A percentile compares a stretch with the other conserved stretches of the same genome.
phyloP scores from a whole-genome alignment of 2,113 vertebrate species.

The Rousettus leschenaultii region DNA sequence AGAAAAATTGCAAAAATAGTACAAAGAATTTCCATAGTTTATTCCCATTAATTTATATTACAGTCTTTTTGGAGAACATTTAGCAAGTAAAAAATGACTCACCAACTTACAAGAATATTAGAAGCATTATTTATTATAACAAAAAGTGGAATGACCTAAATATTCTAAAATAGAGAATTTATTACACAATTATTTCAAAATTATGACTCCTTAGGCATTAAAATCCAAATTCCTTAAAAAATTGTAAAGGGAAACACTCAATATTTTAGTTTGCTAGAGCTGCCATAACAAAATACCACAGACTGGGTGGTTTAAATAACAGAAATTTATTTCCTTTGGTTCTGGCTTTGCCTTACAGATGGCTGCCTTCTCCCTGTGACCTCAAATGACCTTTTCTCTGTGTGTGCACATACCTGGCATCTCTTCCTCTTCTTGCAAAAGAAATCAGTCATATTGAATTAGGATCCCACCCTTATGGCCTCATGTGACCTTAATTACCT shows the following conservation, averaged over 20 bases:
- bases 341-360: neutral
- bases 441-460: neutral
- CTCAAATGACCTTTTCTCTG: neutral
- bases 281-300: neutral
- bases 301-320: neutral
- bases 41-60: neutral
- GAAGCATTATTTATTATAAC: neutral
- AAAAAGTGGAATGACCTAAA: constrained; percentile 38
- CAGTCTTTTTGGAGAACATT: neutral
- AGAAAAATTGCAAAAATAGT: neutral
- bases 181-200: constrained; percentile 11
- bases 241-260: neutral
- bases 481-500: neutral
- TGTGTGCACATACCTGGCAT: neutral
- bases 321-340: neutral
- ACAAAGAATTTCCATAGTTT: neutral
- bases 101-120: neutral
- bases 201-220: neutral
- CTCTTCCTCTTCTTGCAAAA: neutral
- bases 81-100: constrained; percentile 33
- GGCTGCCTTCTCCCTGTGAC: no score
- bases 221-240: constrained; percentile 6
- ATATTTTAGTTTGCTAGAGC: neutral
- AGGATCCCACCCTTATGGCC: neutral
- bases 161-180: neutral